A percentile compares a stretch with the other conserved stretches of the same genome.
Evolutionary conservation across 2,888 invertebrate species (phyloP).

Genomic region (Ptychoptera contaminata): DNA sequence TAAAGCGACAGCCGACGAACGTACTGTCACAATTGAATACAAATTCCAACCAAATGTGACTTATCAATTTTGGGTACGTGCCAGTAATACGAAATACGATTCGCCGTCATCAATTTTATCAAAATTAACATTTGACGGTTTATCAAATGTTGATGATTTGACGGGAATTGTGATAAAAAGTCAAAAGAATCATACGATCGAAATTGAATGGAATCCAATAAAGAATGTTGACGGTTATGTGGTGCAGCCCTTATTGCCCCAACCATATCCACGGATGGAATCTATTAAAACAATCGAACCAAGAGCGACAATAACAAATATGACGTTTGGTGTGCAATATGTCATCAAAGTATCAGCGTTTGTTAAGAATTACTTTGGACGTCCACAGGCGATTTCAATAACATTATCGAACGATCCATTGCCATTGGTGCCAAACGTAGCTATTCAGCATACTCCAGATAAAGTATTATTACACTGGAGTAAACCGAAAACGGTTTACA

Average conservation of each 20-base stretch:
- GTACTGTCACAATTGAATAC: conserved; percentile 12
- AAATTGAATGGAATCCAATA: conserved; percentile 43
- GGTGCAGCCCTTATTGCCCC: conserved; percentile 34
- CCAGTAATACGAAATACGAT: conserved; percentile 42
- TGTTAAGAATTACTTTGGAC: conserved; percentile 35
- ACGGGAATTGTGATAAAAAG: conserved; percentile 36
- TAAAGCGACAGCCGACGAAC: conserved; percentile 7
- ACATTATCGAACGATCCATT: conserved; percentile 25
- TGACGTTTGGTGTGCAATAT: conserved; percentile 34
- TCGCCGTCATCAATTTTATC: conserved; percentile 44
- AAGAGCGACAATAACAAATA: conserved; percentile 26
- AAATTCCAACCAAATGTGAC: conserved; percentile 15
- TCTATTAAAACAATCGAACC: conserved; percentile 30
- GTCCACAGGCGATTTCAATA: conserved; percentile 19
- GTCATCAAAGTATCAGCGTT: conserved; percentile 34
- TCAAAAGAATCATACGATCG: conserved; percentile 35
- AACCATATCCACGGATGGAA: conserved; percentile 38
- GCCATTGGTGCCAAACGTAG: conserved; percentile 15
- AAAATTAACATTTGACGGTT: conserved; percentile 44
- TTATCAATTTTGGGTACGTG: conserved; percentile 29
- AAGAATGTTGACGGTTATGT: conserved; percentile 42
- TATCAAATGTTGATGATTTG: conserved; percentile 45
- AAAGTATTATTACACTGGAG: conserved; percentile 52
- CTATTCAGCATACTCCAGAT: conserved; percentile 37
- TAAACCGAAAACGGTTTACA: conserved; percentile 26